Percentiles rank a stretch among this genome's conserved stretches.
phyloP scores from a whole-genome alignment of 2,888 invertebrate genomes.

The Thelaira solivaga region DNA sequence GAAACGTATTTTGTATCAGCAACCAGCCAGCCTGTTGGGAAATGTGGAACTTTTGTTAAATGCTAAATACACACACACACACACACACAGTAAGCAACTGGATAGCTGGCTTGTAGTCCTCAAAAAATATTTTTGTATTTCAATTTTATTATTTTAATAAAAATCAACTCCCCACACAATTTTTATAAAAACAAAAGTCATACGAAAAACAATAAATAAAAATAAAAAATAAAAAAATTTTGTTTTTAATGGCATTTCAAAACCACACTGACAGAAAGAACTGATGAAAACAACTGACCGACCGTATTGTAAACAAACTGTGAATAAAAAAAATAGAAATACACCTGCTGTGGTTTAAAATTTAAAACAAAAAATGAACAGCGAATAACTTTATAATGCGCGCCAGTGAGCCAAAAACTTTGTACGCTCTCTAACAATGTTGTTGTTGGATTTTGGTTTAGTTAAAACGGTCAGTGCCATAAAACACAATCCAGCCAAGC shows the following conservation, averaged over 20 bases:
- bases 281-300: constrained; percentile 21
- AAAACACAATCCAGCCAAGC: no score
- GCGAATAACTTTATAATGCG: neutral
- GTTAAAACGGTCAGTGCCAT: no score
- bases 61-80: no score
- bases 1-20: neutral
- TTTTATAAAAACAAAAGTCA: constrained; percentile 11
- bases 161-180: constrained; percentile 50
- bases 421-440: constrained; percentile 1
- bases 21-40: neutral
- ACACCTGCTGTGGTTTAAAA: constrained; percentile 50
- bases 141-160: constrained; percentile 53
- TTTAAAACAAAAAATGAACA: constrained; percentile 6
- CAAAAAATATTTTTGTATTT: constrained; percentile 37
- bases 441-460: neutral
- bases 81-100: no score
- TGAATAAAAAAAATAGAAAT: constrained; percentile 47
- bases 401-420: constrained; percentile 34
- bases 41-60: constrained; percentile 1
- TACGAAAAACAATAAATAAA: neutral
- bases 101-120: constrained; percentile 1
- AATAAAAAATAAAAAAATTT: neutral
- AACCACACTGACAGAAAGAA: no score
- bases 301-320: constrained; percentile 20
- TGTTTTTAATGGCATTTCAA: neutral